phyloP scores from a whole-genome alignment of 2,888 invertebrate genomes.

The Timema cristinae region DNA sequence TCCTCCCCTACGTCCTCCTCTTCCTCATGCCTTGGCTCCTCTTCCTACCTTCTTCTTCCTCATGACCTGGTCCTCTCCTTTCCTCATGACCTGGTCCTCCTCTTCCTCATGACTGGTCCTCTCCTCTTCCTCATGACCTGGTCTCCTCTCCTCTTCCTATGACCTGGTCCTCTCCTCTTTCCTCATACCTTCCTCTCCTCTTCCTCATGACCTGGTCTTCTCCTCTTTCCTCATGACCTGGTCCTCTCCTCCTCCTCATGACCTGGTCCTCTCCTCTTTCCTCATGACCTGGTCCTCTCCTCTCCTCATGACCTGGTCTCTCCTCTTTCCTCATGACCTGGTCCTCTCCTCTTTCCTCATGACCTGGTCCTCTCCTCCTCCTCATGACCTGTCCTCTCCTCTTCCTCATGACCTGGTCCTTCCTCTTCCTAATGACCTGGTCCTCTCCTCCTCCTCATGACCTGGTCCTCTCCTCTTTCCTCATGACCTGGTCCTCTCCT shows the following conservation, averaged over 20 bases:
- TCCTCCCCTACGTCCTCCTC: background rate
- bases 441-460: no score
- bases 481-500: conserved; percentile 3
- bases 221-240: no score
- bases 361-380: conserved; percentile 4
- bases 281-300: background rate
- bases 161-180: background rate
- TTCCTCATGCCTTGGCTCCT: background rate
- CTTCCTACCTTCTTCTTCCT: background rate
- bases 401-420: no score
- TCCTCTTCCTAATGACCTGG: background rate
- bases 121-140: background rate
- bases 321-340: background rate
- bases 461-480: background rate
- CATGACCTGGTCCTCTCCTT: background rate
- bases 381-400: background rate
- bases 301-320: background rate
- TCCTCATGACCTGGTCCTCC: background rate
- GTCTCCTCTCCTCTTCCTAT: background rate
- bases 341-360: no score
- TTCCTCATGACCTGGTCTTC: no score
- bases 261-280: background rate
- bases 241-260: conserved; percentile 4
- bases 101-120: background rate
- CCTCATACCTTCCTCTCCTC: no score